Evolutionary conservation across 2,888 invertebrate genomes (phyloP).

Genomic region (Acleris sparsana): DNA sequence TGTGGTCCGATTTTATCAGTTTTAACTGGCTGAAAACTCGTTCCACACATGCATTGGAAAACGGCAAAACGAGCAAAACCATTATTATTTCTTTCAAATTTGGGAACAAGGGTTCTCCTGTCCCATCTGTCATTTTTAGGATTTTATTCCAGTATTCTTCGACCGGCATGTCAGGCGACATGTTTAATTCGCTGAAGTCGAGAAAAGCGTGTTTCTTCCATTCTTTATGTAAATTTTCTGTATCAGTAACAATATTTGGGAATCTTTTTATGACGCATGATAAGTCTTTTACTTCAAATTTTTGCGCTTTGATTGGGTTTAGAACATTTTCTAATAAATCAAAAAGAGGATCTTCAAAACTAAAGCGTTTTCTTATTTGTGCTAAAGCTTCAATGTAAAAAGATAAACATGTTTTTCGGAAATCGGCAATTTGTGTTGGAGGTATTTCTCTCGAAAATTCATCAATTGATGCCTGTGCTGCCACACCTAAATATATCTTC

Average conservation of each 20-base stretch:
- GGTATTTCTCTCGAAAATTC: neutral
- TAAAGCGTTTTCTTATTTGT: neutral
- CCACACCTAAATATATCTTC: neutral
- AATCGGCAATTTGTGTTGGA: neutral
- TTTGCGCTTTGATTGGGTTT: neutral
- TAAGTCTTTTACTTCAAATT: neutral
- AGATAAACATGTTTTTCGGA: neutral
- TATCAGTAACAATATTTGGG: neutral
- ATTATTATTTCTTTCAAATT: neutral
- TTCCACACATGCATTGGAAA: neutral
- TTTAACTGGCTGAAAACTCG: no score
- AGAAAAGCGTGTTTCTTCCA: neutral
- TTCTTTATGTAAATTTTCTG: neutral
- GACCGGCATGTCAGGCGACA: neutral
- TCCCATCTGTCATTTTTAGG: neutral
- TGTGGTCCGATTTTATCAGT: no score
- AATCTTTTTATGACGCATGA: neutral
- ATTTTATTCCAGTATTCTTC: neutral
- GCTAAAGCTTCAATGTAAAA: neutral
- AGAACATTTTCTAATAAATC: neutral
- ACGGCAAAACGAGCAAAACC: neutral
- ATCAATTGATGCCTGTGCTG: neutral
- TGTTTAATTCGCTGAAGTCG: neutral
- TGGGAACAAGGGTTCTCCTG: neutral
- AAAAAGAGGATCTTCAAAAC: neutral